Conservation (phyloP, 2,113 vertebrate genomes). For the Oryzias celebensis region DNA sequence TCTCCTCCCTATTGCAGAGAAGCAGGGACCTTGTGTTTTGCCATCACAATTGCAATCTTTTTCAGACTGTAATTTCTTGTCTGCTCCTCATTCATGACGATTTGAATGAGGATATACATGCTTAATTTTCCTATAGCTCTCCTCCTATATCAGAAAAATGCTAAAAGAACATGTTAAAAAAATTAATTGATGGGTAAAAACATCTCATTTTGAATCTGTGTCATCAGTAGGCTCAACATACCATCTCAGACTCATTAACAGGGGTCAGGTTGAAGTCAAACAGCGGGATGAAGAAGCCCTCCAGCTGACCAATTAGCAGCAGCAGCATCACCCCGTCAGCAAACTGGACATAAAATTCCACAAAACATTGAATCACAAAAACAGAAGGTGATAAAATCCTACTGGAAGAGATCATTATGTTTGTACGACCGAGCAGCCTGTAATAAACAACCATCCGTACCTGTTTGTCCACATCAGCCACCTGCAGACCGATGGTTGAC, state of each 20-base stretch:
- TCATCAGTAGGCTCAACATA: slow-evolving; percentile 49
- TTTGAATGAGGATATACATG: no score
- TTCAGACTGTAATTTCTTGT: no score
- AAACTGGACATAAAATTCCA: slow-evolving; percentile 76
- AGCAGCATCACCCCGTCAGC: slow-evolving; percentile 92
- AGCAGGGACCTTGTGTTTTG: no score
- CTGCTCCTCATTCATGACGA: no score
- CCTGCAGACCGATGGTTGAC: slow-evolving; percentile 81
- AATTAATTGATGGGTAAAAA: no score
- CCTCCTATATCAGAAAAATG: no score
- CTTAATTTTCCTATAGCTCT: no score
- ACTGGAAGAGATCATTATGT: neutral
- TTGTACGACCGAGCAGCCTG: neutral
- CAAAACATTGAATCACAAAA: neutral
- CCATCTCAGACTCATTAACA: slow-evolving; percentile 80
- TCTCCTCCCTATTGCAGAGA: no score
- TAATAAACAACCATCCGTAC: slow-evolving; percentile 59
- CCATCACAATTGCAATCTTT: no score
- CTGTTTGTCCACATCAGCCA: slow-evolving; percentile 84
- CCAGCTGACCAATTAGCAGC: slow-evolving; percentile 89
- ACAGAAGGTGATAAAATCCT: slow-evolving; percentile 6
- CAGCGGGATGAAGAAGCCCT: slow-evolving; percentile 89
- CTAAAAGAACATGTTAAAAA: no score
- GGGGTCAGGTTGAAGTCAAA: slow-evolving; percentile 85
- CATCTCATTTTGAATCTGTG: no score